Evolutionary conservation across 2,113 vertebrate species (phyloP).

Genomic region (Rhea pennata): DNA sequence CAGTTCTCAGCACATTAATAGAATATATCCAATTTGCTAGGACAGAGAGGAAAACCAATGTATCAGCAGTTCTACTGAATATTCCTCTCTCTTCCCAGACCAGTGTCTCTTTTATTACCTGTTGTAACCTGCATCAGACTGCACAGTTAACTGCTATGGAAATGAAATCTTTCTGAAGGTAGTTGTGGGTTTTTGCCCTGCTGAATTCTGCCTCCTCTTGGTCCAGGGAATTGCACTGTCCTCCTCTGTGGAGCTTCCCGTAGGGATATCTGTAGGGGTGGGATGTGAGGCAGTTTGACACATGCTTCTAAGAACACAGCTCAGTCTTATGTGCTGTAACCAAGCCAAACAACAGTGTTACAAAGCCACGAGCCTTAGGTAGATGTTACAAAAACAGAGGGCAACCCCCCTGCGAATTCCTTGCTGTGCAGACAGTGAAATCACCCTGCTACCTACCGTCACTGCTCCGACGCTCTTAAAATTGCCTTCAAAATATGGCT

Average conservation of each 20-base stretch:
- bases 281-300: background rate
- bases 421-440: background rate
- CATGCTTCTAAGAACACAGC: background rate
- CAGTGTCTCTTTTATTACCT: background rate
- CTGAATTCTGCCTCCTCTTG: background rate
- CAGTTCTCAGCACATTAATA: background rate
- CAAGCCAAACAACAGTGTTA: fast-evolving
- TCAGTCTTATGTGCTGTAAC: background rate
- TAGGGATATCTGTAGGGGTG: fast-evolving
- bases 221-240: background rate
- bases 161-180: background rate
- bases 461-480: background rate
- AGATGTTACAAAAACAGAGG: background rate
- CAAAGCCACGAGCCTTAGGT: fast-evolving
- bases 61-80: background rate
- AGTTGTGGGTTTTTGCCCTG: background rate
- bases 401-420: background rate
- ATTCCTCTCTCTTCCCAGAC: background rate
- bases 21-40: background rate
- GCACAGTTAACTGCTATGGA: background rate
- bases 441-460: background rate
- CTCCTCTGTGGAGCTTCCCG: background rate
- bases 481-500: background rate
- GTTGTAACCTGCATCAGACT: background rate
- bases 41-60: background rate